Evolutionary conservation across 2,113 vertebrate genomes (phyloP).

Genomic region (Paradisaea rubra): DNA sequence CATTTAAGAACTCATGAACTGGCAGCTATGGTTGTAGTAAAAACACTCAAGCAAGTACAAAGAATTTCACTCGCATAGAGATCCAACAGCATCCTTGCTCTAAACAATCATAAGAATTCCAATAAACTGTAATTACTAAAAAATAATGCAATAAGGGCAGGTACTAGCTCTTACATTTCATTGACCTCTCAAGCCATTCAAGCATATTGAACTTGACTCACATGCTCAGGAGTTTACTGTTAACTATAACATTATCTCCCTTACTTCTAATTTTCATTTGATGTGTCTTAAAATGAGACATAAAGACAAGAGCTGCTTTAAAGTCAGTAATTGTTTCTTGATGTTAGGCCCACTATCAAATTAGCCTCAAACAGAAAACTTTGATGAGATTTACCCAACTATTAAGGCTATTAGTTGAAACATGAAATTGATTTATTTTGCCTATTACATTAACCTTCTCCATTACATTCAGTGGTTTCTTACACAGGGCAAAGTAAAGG

Average conservation of each 20-base stretch:
- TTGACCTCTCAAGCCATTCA: neutral
- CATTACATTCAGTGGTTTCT: slow-evolving; percentile 42
- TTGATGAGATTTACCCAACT: slow-evolving; percentile 49
- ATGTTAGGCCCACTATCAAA: slow-evolving; percentile 44
- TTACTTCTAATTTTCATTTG: slow-evolving; percentile 23
- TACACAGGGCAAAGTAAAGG: slow-evolving; percentile 32
- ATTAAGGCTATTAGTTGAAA: slow-evolving; percentile 57
- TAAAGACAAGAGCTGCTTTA: slow-evolving; percentile 8
- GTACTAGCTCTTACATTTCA: neutral
- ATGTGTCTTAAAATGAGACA: slow-evolving; percentile 14
- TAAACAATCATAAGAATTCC: neutral
- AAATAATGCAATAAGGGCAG: neutral
- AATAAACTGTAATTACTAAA: neutral
- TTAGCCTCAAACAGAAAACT: slow-evolving; percentile 49
- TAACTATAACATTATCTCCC: neutral
- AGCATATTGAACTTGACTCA: neutral
- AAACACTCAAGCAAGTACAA: neutral
- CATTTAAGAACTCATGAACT: neutral
- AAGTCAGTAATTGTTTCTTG: slow-evolving; percentile 60
- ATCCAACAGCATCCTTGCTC: neutral
- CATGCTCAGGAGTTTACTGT: neutral
- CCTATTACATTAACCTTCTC: slow-evolving; percentile 58
- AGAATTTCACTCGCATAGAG: neutral
- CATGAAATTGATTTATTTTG: slow-evolving; percentile 64
- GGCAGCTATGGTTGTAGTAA: neutral